phyloP scores from a whole-genome alignment of 2,113 vertebrate species.

The Oreotrochilus melanogaster region DNA sequence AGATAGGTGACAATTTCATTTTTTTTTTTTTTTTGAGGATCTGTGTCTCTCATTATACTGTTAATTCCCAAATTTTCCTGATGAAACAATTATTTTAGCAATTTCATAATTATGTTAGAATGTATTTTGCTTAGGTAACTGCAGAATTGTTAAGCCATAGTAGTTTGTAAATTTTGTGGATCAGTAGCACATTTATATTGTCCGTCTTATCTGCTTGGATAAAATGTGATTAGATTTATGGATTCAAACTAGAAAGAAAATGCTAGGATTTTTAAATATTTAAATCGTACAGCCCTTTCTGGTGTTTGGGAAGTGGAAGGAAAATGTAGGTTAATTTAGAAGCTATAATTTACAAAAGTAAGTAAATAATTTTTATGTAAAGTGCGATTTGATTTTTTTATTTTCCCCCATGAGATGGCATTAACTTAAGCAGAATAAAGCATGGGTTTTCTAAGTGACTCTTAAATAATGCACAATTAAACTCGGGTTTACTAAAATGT shows the following conservation, averaged over 20 bases:
- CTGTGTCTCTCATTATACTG: neutral
- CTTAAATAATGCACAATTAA: neutral
- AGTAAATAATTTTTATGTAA: neutral
- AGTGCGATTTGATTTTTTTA: neutral
- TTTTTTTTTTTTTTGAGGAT: neutral
- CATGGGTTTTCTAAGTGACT: neutral
- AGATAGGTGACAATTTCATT: neutral
- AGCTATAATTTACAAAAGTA: neutral
- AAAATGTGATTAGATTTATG: conserved; percentile 16
- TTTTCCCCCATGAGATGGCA: neutral
- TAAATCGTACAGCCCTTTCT: neutral
- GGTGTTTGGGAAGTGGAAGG: neutral
- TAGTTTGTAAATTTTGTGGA: neutral
- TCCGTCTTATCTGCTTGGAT: neutral
- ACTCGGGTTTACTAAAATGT: neutral
- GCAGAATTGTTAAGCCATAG: conserved; percentile 12
- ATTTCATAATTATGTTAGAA: neutral
- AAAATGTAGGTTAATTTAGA: neutral
- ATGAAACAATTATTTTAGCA: neutral
- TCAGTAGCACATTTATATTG: neutral
- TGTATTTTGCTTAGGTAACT: neutral
- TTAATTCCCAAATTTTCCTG: neutral
- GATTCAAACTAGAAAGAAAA: neutral
- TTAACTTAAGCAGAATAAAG: neutral
- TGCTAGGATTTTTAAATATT: neutral